phyloP scores from a whole-genome alignment of 2,888 invertebrate genomes.

The Dicyrtoma fusca region DNA sequence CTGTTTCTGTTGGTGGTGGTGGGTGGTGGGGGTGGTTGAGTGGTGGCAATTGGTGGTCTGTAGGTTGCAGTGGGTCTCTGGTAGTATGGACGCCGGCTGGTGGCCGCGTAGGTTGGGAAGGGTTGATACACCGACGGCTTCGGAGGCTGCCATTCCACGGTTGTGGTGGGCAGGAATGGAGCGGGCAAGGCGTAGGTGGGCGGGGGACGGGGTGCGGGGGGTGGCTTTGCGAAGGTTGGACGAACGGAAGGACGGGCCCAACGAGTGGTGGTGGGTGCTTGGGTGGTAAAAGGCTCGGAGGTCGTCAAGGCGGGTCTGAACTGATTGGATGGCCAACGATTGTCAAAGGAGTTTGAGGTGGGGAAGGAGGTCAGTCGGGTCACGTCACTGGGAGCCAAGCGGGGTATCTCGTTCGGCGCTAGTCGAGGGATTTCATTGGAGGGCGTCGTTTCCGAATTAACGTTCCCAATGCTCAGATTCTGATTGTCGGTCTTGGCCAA shows the following conservation, averaged over 20 bases:
- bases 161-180: constrained; percentile 30
- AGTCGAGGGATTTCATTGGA: constrained; percentile 56
- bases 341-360: neutral
- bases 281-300: neutral
- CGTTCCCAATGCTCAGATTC: constrained; percentile 29
- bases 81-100: constrained; percentile 36
- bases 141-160: constrained; percentile 31
- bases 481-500: constrained; percentile 36
- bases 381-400: neutral
- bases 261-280: constrained; percentile 35
- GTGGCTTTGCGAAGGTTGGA: constrained; percentile 19
- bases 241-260: too few relatives aligned
- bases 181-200: constrained; percentile 23
- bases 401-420: constrained; percentile 37
- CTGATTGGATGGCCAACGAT: constrained; percentile 2
- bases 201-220: constrained; percentile 2
- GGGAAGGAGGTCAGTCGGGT: constrained; percentile 19
- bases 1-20: constrained; percentile 47
- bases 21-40: constrained; percentile 22
- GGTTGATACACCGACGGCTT: constrained; percentile 24
- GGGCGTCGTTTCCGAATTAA: constrained; percentile 45
- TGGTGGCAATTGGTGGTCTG: constrained; percentile 38
- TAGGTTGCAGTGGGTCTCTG: constrained; percentile 21
- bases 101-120: neutral
- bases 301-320: neutral